Evolutionary conservation across 2,797 vertebrate species (phyloP), one percentile per base, ranked within the genome.

Genomic region (Oreonectes daqikongensis): DNA sequence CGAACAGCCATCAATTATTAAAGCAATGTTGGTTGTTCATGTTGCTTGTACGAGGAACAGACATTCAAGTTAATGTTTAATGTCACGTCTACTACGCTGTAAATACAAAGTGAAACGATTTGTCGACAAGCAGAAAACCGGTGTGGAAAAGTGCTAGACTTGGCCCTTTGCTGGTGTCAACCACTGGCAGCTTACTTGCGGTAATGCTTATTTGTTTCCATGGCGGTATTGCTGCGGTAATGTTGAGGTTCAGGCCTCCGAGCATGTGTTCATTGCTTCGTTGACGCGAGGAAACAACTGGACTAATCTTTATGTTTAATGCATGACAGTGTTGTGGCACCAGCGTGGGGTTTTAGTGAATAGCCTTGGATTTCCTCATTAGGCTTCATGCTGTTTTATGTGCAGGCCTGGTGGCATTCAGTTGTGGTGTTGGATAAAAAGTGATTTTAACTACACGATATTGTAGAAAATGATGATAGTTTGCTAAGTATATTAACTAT

Each of bases 201-300:
- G 59, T 35, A 67, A 42, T 72, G 22, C 76, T 61, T 17, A 77
- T 75, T 79, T 82, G 53, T 80, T 38, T 71, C 24, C 44, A 42
- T 38, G 44, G 46, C 10, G 17, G 63, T 86, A 80, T 81, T 48
- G 22, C 60, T 48, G 46, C 77, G 53, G 55, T 77, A 40, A 7
- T 14, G 22, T 57, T 65, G 46, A 38, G 44, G 48, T 59, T 70
- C 40, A 57, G 80, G 57, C 65, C 64, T 59, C 64, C 24, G 61
- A 72, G 81, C 86, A 89, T 86, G 91, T 89, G 89, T 88, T 90
- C 90, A 90, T 80, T 84, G 87, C 87, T 60, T 85, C 82, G 86
- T 84, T 92, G 90, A 91, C 88, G 85, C 65, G 26, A 82, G 70
- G 85, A 83, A 88, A 79, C 89, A 90, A 89, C 90, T 92, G 89